A percentile compares a stretch with the other conserved stretches of the same genome.
phyloP scores from a whole-genome alignment of 1,140 invertebrate genomes.

The Euglossa dilemma region DNA sequence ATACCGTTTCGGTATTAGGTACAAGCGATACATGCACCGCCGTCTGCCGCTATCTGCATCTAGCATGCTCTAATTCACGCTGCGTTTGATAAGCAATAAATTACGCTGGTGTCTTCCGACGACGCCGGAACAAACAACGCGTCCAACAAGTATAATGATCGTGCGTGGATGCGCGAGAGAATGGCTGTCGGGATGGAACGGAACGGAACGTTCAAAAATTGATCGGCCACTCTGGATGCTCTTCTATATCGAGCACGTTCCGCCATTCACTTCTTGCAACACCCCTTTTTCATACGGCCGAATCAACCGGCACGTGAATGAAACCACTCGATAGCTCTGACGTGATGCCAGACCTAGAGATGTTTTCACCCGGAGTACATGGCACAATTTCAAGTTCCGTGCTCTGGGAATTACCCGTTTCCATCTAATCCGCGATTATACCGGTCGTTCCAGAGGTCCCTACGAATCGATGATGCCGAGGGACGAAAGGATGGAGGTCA shows the following conservation, averaged over 20 bases:
- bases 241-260: too few species aligned
- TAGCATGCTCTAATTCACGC: constrained; percentile 20
- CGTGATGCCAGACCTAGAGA: not conserved
- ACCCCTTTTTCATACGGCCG: not conserved
- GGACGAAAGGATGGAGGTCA: not conserved
- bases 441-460: constrained; percentile 31
- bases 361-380: not conserved
- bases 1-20: constrained; percentile 53
- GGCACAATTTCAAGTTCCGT: constrained; percentile 24
- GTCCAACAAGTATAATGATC: not conserved
- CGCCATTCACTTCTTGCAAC: not conserved
- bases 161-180: not conserved
- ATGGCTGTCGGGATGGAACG: not conserved
- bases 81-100: constrained; percentile 32
- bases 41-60: not conserved
- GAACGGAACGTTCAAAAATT: not conserved
- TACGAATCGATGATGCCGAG: constrained; percentile 25
- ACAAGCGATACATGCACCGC: not conserved
- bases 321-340: too few species aligned
- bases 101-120: not conserved
- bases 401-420: not conserved
- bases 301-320: not conserved
- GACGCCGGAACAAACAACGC: not conserved
- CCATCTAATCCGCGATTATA: not conserved
- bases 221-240: not conserved